Evolutionary conservation across 2,888 invertebrate genomes (phyloP).

Genomic region (Dorcus hopei): DNA sequence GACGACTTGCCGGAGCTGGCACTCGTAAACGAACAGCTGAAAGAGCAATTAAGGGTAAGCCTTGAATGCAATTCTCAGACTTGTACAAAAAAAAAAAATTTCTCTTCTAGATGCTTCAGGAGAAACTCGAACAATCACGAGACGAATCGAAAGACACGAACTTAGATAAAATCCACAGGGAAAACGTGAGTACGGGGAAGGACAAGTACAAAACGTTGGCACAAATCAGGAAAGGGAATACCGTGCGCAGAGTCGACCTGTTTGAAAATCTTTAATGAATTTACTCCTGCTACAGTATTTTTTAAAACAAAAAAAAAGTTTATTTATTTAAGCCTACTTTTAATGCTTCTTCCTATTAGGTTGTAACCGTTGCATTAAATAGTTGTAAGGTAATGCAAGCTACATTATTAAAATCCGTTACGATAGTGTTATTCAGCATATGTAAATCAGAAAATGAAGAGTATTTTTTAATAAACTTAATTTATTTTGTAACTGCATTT

Average conservation of each 20-base stretch:
- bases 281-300: too few species aligned
- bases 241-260: slow-evolving; percentile 44
- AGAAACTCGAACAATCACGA: slow-evolving; percentile 38
- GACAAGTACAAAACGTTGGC: slow-evolving; percentile 46
- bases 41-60: slow-evolving; percentile 40
- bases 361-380: too few species aligned
- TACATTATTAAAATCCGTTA: too few species aligned
- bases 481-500: too few species aligned
- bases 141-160: slow-evolving; percentile 39
- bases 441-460: too few species aligned
- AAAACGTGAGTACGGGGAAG: slow-evolving; percentile 40
- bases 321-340: not conserved
- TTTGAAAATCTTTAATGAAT: slow-evolving; percentile 43
- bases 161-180: slow-evolving; percentile 43
- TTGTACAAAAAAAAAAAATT: not conserved
- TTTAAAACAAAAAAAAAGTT: not conserved
- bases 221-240: slow-evolving; percentile 46
- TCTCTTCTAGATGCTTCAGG: slow-evolving; percentile 35
- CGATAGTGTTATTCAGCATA: too few species aligned
- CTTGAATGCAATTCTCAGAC: not conserved
- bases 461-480: too few species aligned
- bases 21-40: slow-evolving; percentile 40
- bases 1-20: slow-evolving; percentile 39
- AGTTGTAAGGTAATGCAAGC: too few species aligned
- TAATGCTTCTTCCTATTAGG: too few species aligned